Evolutionary conservation across 2,797 vertebrate species (phyloP).

Genomic region (Petrocephalus sullivani): DNA sequence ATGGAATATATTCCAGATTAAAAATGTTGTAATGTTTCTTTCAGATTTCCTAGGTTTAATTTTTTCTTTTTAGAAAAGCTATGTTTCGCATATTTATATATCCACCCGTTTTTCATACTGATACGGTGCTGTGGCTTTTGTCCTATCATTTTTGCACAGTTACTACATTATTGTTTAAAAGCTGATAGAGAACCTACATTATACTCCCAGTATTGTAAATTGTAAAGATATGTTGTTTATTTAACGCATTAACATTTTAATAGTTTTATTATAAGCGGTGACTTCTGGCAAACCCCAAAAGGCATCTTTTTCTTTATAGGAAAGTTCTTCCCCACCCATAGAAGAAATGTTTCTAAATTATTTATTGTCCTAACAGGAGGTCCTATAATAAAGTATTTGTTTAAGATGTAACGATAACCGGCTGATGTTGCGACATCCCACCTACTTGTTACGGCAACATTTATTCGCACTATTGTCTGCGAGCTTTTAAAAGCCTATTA

Average conservation of each 20-base stretch:
- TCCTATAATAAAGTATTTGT: background rate
- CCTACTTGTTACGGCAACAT: background rate
- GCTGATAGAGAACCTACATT: background rate
- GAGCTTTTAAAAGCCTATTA: background rate
- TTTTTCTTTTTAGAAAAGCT: background rate
- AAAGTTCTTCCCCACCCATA: background rate
- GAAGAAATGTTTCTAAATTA: background rate
- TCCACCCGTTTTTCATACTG: background rate
- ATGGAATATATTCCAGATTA: background rate
- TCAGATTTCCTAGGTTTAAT: background rate
- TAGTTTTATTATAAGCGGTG: background rate
- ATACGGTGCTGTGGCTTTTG: background rate
- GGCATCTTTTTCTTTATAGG: background rate
- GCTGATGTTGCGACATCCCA: background rate
- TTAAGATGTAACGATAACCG: background rate
- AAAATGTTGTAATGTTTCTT: background rate
- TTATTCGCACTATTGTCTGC: background rate
- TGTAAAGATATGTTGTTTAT: background rate
- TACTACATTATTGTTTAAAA: background rate
- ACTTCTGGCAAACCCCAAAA: background rate
- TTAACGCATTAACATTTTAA: background rate
- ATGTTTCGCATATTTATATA: background rate
- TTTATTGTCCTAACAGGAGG: background rate
- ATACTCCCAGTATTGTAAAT: background rate
- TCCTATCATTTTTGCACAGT: background rate